Evolutionary conservation across 1,140 invertebrate genomes (phyloP), one percentile per base, ranked within the genome.

Genomic region (Drosophila azteca): DNA sequence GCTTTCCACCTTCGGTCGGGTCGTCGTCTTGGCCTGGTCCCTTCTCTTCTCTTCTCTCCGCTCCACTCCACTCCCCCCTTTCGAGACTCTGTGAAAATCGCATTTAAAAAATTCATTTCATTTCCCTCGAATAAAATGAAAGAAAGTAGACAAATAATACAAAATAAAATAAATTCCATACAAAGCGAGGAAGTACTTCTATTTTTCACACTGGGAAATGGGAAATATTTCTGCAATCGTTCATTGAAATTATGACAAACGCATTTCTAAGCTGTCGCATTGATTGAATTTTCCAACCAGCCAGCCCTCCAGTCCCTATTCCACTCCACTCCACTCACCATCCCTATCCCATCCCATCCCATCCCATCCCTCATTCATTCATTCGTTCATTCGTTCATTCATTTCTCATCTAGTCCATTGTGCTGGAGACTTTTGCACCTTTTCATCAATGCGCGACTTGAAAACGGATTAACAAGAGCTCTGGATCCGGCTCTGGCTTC

Each of bases 181-280:
- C 44, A 59, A 46, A 46, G 44, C 59, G 44, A 31, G 65, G 59
- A 35, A 75, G 62, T 43, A 24, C 51, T 50, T 51, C 35, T 5
- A 39, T 39, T 39, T 39, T 39, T 9, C 11, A 13, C 35, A 39
- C 35, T 39, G 35, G 54, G 68, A 88, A 72, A 81, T 81, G 82
- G 50, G 52, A 81, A 82, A 87, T 70, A 79, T 87, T 87, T 83
- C 50, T 77, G 79, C 83, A 79, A 88, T 83, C 71, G 70, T 83
- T 88, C 79, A 74, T 83, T 72, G 79, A 89, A 87, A 87, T 87
- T 87, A 87, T 87, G 84, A 88, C 79, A 87, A 87, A 88, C 84
- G 79, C 84, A 88, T 87, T 88, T 88, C 83, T 83, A 79, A 88
- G 83, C 79, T 77, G 71, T 77, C 79, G 84, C 79, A 64, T 73